These are phyloP conservation scores for Willowsia nigromaculata DNA, from an alignment of 2,888 invertebrate species.

Conservation along the genomic window DNA sequence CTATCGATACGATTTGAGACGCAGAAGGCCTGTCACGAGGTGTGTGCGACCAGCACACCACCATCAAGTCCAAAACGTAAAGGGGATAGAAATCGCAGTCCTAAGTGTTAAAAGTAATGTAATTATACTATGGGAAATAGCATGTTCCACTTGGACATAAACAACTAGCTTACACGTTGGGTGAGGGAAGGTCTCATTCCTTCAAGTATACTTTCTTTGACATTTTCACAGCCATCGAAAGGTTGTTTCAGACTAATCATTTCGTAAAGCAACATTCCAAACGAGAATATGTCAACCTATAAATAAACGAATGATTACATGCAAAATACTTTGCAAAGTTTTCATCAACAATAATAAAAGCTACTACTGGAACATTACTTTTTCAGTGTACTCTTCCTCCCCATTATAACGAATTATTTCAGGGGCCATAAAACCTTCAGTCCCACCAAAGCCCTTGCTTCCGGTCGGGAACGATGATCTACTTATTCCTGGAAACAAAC, in stretches of 20 bases:
- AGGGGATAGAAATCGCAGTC: conserved; percentile 86
- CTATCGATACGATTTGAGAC: conserved; percentile 95
- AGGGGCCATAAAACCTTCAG: conserved; percentile 99
- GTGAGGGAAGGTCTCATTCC: conserved; percentile 95
- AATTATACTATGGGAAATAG: not conserved
- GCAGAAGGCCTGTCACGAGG: conserved; percentile 92
- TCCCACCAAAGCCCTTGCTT: conserved; percentile 98
- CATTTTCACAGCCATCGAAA: conserved; percentile 97
- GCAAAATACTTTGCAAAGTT: conserved; percentile 33
- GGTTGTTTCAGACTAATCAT: conserved; percentile 95
- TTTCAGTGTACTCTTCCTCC: conserved; percentile 99
- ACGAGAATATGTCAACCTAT: conserved; percentile 96
- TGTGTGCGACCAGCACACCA: conserved; percentile 94
- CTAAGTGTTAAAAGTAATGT: conserved; percentile 56
- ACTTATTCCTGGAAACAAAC: conserved; percentile 86
- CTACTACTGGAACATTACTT: conserved; percentile 82
- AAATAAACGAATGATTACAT: too few species aligned
- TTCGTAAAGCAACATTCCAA: conserved; percentile 99
- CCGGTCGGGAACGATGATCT: conserved; percentile 93
- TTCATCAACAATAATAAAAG: too few species aligned
- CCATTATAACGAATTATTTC: conserved; percentile 89
- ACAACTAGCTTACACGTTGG: conserved; percentile 84
- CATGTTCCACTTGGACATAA: not conserved
- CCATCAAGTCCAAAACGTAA: conserved; percentile 96
- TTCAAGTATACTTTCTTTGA: conserved; percentile 97